Evolutionary conservation across 2,888 invertebrate species (phyloP).

Genomic region (Troides oblongomaculatus): DNA sequence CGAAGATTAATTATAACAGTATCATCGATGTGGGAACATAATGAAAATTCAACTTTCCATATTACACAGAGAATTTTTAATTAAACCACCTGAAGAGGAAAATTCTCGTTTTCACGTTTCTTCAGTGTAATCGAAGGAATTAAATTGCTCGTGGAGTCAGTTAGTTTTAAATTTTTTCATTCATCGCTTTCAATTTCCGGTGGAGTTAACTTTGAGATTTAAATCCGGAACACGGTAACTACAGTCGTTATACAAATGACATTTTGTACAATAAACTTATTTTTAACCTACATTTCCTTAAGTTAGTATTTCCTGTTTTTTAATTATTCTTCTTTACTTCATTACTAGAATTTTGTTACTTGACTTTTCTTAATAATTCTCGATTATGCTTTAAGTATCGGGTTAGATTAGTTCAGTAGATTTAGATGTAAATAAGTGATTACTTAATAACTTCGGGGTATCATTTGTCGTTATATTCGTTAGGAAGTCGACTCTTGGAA

Average conservation of each 20-base stretch:
- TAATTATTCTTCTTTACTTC: too few relatives aligned
- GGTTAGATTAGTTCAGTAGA: background rate
- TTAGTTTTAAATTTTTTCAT: slow-evolving; percentile 20
- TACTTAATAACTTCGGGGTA: background rate
- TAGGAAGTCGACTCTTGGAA: background rate
- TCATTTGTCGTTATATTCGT: background rate
- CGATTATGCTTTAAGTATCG: background rate
- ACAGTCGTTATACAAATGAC: background rate
- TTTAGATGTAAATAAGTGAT: background rate
- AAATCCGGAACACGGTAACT: slow-evolving; percentile 3
- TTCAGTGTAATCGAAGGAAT: slow-evolving; percentile 3
- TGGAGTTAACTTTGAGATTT: slow-evolving; percentile 14
- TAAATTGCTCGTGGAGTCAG: slow-evolving; percentile 15
- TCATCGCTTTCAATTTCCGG: slow-evolving; percentile 20
- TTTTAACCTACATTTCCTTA: background rate
- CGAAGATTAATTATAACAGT: background rate
- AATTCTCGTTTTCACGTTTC: background rate
- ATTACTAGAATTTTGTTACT: background rate
- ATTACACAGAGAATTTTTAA: background rate
- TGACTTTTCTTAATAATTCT: background rate
- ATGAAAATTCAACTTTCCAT: background rate
- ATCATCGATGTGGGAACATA: background rate
- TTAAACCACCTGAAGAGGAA: background rate
- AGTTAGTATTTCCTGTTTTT: too few relatives aligned
- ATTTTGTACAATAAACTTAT: background rate